A percentile compares a stretch with the other conserved stretches of the same genome.
phyloP scores from a whole-genome alignment of 2,797 vertebrate species.

The Darevskia mixta region DNA sequence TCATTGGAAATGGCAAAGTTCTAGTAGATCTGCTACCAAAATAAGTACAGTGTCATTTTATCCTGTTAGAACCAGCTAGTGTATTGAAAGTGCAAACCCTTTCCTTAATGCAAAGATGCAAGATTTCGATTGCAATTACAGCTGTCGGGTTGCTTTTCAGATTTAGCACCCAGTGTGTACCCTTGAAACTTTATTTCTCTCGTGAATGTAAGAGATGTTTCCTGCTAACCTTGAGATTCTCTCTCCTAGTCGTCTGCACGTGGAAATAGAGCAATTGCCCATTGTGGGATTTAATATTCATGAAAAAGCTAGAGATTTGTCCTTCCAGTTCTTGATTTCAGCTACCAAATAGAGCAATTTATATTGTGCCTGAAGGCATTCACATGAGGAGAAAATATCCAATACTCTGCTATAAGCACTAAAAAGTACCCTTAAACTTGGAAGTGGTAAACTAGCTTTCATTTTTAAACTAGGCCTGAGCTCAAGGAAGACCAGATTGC shows the following conservation, averaged over 20 bases:
- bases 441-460: slow-evolving; percentile 1
- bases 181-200: slow-evolving; percentile 17
- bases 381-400: slow-evolving; percentile 42
- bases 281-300: slow-evolving; percentile 37
- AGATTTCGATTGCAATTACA: neutral
- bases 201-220: slow-evolving; percentile 7
- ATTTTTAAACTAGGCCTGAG: no score
- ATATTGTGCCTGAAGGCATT: slow-evolving; percentile 7
- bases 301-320: slow-evolving; percentile 51
- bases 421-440: slow-evolving; percentile 32
- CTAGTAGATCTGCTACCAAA: slow-evolving; percentile 52
- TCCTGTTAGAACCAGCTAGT: neutral
- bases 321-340: slow-evolving; percentile 32
- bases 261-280: slow-evolving; percentile 44
- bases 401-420: slow-evolving; percentile 15
- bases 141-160: neutral
- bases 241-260: slow-evolving; percentile 26
- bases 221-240: slow-evolving; percentile 10
- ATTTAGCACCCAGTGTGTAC: neutral
- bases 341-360: slow-evolving; percentile 36
- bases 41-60: slow-evolving; percentile 23
- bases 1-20: slow-evolving; percentile 59
- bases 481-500: neutral
- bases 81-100: slow-evolving; percentile 33
- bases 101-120: slow-evolving; percentile 24